These are phyloP conservation scores for Drosophila dives DNA, from an alignment of 2,888 invertebrate species.

Conservation along the genomic window DNA sequence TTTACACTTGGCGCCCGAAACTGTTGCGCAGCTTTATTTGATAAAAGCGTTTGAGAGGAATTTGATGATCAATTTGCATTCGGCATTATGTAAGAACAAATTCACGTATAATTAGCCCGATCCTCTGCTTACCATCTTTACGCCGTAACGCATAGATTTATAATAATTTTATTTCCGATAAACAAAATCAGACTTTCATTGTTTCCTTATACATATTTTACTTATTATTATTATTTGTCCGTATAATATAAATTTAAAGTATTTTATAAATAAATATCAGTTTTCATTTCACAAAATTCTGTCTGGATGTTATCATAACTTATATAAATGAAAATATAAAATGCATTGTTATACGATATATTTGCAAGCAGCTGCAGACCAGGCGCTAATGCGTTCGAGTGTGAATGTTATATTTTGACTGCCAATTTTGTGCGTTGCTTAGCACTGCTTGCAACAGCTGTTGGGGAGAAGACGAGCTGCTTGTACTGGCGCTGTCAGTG, in stretches of 20 bases:
- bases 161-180: not conserved
- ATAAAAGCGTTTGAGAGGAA: slow-evolving; percentile 7
- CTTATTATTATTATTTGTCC: not conserved
- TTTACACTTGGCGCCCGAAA: slow-evolving; percentile 47
- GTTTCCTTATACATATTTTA: not conserved
- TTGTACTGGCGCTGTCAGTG: slow-evolving; percentile 38
- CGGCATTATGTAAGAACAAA: not conserved
- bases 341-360: slow-evolving; percentile 23
- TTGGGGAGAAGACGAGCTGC: slow-evolving; percentile 21
- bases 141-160: not conserved
- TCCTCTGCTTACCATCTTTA: not conserved
- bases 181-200: not conserved
- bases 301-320: not conserved
- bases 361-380: slow-evolving; percentile 18
- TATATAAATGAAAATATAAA: not conserved
- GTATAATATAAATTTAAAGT: not conserved
- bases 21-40: slow-evolving; percentile 37
- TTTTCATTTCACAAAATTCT: not conserved
- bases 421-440: slow-evolving; percentile 7
- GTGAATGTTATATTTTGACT: slow-evolving; percentile 47
- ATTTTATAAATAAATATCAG: not conserved
- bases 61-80: not conserved
- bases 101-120: not conserved
- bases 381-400: slow-evolving; percentile 14
- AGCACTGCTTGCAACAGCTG: slow-evolving; percentile 65